phyloP scores from a whole-genome alignment of 2,113 vertebrate genomes.

The Bubalus kerabau region DNA sequence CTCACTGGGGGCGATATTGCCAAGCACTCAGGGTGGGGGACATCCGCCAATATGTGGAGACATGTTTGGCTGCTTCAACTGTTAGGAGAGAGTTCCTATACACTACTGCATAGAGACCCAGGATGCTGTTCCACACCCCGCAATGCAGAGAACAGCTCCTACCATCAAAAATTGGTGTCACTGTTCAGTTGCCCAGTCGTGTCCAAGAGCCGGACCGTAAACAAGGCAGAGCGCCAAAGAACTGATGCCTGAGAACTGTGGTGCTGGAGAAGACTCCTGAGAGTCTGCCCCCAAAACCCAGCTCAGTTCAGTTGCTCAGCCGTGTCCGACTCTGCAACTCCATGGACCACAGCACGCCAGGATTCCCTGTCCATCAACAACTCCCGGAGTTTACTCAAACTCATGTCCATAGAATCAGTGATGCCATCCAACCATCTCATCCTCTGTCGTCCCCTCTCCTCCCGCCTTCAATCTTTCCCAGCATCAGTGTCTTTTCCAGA shows the following conservation, averaged over 20 bases:
- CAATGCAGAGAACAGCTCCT: too few species aligned
- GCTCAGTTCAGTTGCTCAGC: not conserved
- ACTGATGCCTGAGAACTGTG: rapidly evolving
- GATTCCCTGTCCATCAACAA: not conserved
- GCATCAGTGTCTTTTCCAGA: not conserved
- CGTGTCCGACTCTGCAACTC: rapidly evolving
- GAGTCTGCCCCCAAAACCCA: not conserved
- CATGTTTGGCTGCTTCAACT: not conserved
- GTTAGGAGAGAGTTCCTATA: too few species aligned
- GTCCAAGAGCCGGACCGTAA: rapidly evolving
- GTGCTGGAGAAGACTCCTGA: not conserved
- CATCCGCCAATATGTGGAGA: not conserved
- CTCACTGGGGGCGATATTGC: rapidly evolving
- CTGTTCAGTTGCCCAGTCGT: not conserved
- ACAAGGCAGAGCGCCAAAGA: not conserved
- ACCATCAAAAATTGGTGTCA: rapidly evolving
- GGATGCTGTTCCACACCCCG: rapidly evolving
- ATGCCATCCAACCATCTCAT: not conserved
- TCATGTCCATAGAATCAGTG: rapidly evolving
- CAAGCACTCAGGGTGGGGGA: not conserved
- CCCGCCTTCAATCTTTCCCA: not conserved
- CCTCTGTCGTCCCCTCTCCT: not conserved
- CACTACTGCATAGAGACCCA: rapidly evolving
- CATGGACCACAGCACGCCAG: rapidly evolving
- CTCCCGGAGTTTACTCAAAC: rapidly evolving